Conservation (phyloP, 2,888 invertebrate species). For the Drosophila sordidapex region DNA sequence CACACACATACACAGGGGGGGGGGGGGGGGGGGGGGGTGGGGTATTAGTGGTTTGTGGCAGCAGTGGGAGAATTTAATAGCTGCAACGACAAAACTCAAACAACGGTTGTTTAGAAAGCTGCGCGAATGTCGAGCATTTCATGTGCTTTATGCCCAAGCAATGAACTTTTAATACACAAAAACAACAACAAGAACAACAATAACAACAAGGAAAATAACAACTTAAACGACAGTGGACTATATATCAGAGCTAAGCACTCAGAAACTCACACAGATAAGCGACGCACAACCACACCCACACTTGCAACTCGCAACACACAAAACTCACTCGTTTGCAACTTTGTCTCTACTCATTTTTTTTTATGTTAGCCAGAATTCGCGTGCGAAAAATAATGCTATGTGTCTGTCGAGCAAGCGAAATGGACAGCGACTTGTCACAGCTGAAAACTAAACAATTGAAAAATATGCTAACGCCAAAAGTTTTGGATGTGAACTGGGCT, state of each 20-base stretch:
- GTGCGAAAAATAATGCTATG: slow-evolving; percentile 15
- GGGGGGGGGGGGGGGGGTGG: background rate
- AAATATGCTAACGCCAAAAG: slow-evolving; percentile 9
- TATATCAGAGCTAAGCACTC: slow-evolving; percentile 77
- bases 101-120: slow-evolving; percentile 75
- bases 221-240: slow-evolving; percentile 49
- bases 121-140: slow-evolving; percentile 70
- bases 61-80: slow-evolving; percentile 68
- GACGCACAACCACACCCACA: slow-evolving; percentile 3
- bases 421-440: slow-evolving; percentile 16
- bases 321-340: slow-evolving; percentile 32
- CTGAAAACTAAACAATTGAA: slow-evolving; percentile 8
- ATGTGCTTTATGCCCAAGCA: slow-evolving; percentile 79
- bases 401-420: background rate
- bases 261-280: slow-evolving; percentile 48
- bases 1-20: slow-evolving; percentile 19
- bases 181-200: slow-evolving; percentile 46
- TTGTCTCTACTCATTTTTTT: background rate
- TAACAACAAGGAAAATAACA: slow-evolving; percentile 24
- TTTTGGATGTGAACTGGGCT: slow-evolving; percentile 12
- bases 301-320: background rate
- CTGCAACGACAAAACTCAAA: slow-evolving; percentile 76
- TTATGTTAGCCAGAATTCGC: slow-evolving; percentile 36
- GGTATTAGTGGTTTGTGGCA: background rate
- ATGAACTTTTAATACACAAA: slow-evolving; percentile 79